phyloP scores from a whole-genome alignment of 2,113 vertebrate species.

The Lathamus discolor region DNA sequence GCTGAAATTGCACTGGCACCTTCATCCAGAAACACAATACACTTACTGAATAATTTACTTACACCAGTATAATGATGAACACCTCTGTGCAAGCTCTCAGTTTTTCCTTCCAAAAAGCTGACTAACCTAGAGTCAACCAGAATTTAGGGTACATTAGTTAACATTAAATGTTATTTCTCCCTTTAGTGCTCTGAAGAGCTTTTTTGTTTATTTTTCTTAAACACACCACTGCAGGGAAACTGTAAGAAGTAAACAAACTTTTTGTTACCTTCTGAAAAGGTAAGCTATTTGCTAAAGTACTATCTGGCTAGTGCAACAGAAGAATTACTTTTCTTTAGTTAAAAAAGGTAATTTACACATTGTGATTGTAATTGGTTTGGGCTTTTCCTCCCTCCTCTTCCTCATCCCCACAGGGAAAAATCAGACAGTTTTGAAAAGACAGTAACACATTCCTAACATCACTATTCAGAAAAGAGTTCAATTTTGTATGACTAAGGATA shows the following conservation, averaged over 20 bases:
- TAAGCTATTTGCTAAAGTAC: neutral
- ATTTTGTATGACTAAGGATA: neutral
- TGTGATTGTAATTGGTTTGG: neutral
- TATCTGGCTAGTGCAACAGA: neutral
- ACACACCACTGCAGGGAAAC: neutral
- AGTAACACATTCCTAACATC: neutral
- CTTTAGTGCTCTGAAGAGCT: neutral
- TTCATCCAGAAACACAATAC: neutral
- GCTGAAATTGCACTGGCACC: neutral
- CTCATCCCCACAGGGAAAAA: neutral
- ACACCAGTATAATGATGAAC: slow-evolving; percentile 93
- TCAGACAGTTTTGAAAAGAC: neutral
- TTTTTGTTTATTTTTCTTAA: neutral
- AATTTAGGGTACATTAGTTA: neutral
- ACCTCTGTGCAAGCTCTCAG: slow-evolving; percentile 86
- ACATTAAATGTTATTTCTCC: neutral
- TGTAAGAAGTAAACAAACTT: neutral
- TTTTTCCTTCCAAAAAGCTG: slow-evolving; percentile 88
- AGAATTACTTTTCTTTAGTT: neutral
- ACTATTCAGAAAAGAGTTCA: neutral
- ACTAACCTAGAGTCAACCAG: slow-evolving; percentile 73
- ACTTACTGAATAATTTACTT: slow-evolving; percentile 55
- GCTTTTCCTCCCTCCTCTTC: neutral
- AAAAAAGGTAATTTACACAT: neutral
- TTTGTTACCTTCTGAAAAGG: neutral